Conservation (phyloP, 1,140 invertebrate genomes). For the Anoplolepis gracilipes region DNA sequence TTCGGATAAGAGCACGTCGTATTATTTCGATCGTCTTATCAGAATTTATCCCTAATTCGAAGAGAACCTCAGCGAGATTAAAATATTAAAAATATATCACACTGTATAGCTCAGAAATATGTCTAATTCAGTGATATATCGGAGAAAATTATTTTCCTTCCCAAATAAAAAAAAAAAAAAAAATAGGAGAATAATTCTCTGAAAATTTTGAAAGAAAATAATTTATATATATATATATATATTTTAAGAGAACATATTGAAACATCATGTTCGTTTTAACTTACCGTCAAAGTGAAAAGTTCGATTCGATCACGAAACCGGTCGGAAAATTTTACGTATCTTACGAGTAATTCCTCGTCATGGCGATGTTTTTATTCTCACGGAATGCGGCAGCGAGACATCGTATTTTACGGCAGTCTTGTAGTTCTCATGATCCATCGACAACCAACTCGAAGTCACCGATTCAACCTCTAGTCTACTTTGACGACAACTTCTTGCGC, state of each 20-base stretch:
- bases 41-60: neutral
- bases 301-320: neutral
- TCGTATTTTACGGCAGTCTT: conserved; percentile 3
- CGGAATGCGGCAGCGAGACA: conserved; percentile 50
- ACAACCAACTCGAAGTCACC: conserved; percentile 6
- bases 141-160: neutral
- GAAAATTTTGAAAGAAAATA: neutral
- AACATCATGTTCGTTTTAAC: neutral
- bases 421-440: conserved; percentile 35
- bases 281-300: neutral
- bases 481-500: neutral
- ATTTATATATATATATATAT: neutral
- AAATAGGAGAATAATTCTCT: neutral
- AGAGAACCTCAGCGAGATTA: neutral
- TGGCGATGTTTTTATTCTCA: conserved; percentile 29
- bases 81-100: neutral
- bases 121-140: neutral
- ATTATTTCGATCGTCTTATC: neutral
- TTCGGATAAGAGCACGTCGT: neutral
- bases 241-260: neutral
- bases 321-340: neutral
- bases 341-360: conserved; percentile 11
- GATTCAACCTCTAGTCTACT: conserved; percentile 5
- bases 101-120: neutral
- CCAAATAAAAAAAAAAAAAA: too few relatives aligned